Conservation (phyloP, 30 jellyfish, hydroid and myxozoan genomes). For the Mastigias papua region DNA sequence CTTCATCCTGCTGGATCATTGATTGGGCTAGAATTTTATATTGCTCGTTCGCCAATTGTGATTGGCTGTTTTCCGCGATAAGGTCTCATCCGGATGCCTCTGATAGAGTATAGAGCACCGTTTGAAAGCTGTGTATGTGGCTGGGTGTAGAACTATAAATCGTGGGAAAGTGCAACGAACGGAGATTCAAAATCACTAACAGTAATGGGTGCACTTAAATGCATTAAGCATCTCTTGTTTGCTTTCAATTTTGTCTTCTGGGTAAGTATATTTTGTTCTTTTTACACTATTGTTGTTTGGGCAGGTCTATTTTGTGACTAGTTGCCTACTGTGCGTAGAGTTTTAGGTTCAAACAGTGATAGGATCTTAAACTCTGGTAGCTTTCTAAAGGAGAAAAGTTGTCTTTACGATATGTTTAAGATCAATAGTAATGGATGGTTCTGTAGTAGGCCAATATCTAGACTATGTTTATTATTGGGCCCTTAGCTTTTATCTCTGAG, state of each 20-base stretch:
- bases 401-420: too few relatives aligned
- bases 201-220: conserved; percentile 76
- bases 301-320: neutral
- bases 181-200: neutral
- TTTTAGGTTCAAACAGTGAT: too few relatives aligned
- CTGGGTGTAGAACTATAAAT: neutral
- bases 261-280: conserved; percentile 63
- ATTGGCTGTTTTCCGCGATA: neutral
- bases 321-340: neutral
- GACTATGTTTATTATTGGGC: too few relatives aligned
- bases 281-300: neutral
- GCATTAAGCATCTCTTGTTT: conserved; percentile 83
- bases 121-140: neutral
- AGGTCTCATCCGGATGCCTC: too few relatives aligned
- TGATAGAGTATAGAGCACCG: too few relatives aligned
- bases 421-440: too few relatives aligned
- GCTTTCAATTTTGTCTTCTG: conserved; percentile 88
- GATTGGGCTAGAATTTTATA: neutral
- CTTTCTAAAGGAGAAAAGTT: too few relatives aligned
- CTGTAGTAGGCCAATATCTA: too few relatives aligned
- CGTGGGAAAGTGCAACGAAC: neutral
- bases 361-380: too few relatives aligned
- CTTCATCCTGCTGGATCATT: neutral
- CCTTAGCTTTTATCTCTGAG: too few relatives aligned
- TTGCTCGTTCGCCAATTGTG: neutral